Evolutionary conservation across 2,113 vertebrate species (phyloP).

Genomic region (Alligator sinensis): DNA sequence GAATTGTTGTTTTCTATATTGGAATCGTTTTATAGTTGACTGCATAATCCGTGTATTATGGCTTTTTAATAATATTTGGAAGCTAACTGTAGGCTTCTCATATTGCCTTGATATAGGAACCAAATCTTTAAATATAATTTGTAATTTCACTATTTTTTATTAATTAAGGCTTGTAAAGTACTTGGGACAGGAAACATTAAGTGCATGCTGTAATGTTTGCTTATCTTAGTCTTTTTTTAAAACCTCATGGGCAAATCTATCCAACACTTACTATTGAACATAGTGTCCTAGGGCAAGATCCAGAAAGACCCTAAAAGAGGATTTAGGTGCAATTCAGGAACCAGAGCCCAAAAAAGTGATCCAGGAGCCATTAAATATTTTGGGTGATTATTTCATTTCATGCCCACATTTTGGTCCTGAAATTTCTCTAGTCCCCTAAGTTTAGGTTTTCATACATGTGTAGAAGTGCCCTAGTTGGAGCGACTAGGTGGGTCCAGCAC

Average conservation of each 20-base stretch:
- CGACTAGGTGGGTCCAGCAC: too few species aligned
- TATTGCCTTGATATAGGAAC: not conserved
- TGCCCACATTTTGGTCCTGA: too few species aligned
- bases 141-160: not conserved
- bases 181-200: not conserved
- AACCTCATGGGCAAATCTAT: not conserved
- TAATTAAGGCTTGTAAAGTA: not conserved
- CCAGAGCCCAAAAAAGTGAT: too few species aligned
- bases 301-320: too few species aligned
- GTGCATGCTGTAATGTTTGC: not conserved
- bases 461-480: too few species aligned
- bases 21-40: constrained; percentile 43
- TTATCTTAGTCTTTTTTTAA: not conserved
- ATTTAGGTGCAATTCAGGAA: too few species aligned
- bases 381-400: too few species aligned
- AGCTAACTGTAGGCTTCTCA: constrained; percentile 10
- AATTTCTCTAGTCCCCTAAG: too few species aligned
- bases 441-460: too few species aligned
- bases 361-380: too few species aligned
- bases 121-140: not conserved
- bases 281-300: not conserved
- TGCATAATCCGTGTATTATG: constrained; percentile 30
- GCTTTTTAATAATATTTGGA: constrained; percentile 44
- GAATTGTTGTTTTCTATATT: constrained; percentile 50
- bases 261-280: not conserved